A percentile compares a stretch with the other conserved stretches of the same genome.
Evolutionary conservation across 1,140 invertebrate genomes (phyloP).

Genomic region (Pseudomyrmex flavicornis): DNA sequence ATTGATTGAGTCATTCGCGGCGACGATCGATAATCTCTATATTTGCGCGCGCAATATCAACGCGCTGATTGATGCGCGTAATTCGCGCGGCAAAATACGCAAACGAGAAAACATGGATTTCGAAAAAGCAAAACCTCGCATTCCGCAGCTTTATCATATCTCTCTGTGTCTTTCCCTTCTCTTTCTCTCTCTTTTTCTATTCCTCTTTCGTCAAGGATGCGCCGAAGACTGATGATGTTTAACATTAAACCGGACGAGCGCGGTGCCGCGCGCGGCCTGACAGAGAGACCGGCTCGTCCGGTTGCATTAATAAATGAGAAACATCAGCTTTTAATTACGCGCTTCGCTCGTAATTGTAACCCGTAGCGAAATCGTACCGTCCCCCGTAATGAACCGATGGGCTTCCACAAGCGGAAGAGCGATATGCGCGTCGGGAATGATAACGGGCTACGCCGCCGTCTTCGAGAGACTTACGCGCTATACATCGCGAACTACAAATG

Average conservation of each 20-base stretch:
- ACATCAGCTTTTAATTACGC: conserved; percentile 87
- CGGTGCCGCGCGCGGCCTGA: conserved; percentile 19
- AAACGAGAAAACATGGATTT: conserved; percentile 45
- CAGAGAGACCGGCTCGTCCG: conserved; percentile 56
- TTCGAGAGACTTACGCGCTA: conserved; percentile 11
- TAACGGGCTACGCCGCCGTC: conserved; percentile 86
- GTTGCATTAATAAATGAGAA: conserved; percentile 71
- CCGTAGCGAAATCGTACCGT: conserved; percentile 86
- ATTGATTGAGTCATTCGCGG: conserved; percentile 60
- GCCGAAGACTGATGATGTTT: conserved; percentile 68
- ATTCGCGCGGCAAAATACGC: conserved; percentile 35
- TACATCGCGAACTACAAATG: not conserved
- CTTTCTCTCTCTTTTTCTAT: not conserved
- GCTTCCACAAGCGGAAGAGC: conserved; percentile 49
- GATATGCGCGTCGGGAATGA: conserved; percentile 80
- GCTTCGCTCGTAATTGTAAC: conserved; percentile 92
- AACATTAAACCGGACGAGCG: conserved; percentile 68
- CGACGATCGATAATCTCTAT: conserved; percentile 48
- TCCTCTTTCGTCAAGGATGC: conserved; percentile 35
- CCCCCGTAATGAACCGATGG: conserved; percentile 20
- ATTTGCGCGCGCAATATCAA: not conserved
- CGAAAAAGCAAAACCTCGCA: conserved; percentile 13
- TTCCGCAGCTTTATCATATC: not conserved
- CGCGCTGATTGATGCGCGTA: not conserved
- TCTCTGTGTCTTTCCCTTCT: not conserved